Evolutionary conservation across 2,888 invertebrate genomes (phyloP).

Genomic region (Lamellibrachia columna): DNA sequence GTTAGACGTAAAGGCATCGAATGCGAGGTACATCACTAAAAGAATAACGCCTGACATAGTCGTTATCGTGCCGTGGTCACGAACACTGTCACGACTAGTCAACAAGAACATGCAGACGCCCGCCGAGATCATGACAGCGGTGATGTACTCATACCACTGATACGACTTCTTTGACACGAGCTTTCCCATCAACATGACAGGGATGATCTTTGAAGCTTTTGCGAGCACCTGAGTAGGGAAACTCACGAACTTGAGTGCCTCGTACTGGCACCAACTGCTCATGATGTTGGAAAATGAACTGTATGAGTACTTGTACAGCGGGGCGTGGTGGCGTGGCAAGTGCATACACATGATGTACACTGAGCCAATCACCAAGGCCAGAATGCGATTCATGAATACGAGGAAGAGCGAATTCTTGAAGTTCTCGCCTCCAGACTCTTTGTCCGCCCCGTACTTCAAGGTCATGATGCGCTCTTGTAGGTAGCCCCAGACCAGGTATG

Average conservation of each 20-base stretch:
- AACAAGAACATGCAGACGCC: constrained; percentile 93
- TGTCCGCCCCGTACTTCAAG: constrained; percentile 60
- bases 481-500: constrained; percentile 95
- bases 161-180: constrained; percentile 87
- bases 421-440: constrained; percentile 58
- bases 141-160: constrained; percentile 89
- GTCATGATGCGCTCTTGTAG: constrained; percentile 99
- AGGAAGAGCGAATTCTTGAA: constrained; percentile 97
- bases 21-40: constrained; percentile 88
- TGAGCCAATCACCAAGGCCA: constrained; percentile 72
- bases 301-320: constrained; percentile 93
- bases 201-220: constrained; percentile 88
- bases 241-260: constrained; percentile 96
- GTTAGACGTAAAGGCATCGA: constrained; percentile 98
- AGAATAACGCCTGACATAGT: constrained; percentile 86
- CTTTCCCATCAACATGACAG: constrained; percentile 97
- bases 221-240: constrained; percentile 92
- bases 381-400: constrained; percentile 92
- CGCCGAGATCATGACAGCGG: constrained; percentile 86
- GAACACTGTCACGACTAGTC: constrained; percentile 70
- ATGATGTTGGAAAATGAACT: constrained; percentile 96
- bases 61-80: constrained; percentile 72
- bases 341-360: constrained; percentile 25
- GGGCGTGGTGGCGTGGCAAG: constrained; percentile 75
- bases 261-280: constrained; percentile 99